A percentile compares a stretch with the other conserved stretches of the same genome.
phyloP scores from a whole-genome alignment of 1,140 invertebrate genomes.

The Liolophura sinensis region DNA sequence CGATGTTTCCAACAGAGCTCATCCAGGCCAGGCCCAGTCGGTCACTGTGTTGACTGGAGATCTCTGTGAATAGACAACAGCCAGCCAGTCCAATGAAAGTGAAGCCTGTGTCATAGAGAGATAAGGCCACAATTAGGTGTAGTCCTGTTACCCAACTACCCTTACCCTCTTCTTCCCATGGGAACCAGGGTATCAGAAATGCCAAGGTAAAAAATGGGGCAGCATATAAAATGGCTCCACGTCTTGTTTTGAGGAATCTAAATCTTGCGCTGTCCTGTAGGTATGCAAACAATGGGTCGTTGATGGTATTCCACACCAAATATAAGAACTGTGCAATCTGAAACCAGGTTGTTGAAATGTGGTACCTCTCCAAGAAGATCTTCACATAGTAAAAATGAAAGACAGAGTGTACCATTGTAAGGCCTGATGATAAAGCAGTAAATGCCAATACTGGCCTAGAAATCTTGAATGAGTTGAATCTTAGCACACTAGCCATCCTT shows the following conservation, averaged over 20 bases:
- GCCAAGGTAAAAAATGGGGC: constrained; percentile 56
- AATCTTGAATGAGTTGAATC: too few relatives aligned
- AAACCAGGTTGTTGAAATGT: constrained; percentile 60
- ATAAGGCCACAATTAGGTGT: constrained; percentile 56
- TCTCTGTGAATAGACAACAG: constrained; percentile 58
- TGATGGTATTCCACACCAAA: constrained; percentile 61
- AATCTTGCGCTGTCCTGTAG: constrained; percentile 47
- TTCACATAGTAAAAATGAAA: constrained; percentile 54
- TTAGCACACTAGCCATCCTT: too few relatives aligned
- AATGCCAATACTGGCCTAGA: constrained; percentile 24
- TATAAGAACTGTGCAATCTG: constrained; percentile 57
- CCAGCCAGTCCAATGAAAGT: constrained; percentile 57
- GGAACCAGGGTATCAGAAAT: constrained; percentile 60
- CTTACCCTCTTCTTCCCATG: constrained; percentile 33
- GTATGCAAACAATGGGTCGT: constrained; percentile 61
- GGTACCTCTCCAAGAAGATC: constrained; percentile 59
- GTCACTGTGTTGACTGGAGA: constrained; percentile 42
- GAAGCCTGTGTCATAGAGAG: constrained; percentile 60
- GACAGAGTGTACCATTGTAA: constrained; percentile 30
- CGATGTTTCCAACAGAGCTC: constrained; percentile 43
- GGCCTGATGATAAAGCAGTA: constrained; percentile 28
- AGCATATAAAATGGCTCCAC: constrained; percentile 53
- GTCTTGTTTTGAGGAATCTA: constrained; percentile 49
- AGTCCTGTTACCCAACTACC: constrained; percentile 43
- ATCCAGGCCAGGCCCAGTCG: constrained; percentile 52